Evolutionary conservation across 2,888 invertebrate genomes (phyloP), one percentile per base, ranked within the genome.

Genomic region (Tetragnatha montana): DNA sequence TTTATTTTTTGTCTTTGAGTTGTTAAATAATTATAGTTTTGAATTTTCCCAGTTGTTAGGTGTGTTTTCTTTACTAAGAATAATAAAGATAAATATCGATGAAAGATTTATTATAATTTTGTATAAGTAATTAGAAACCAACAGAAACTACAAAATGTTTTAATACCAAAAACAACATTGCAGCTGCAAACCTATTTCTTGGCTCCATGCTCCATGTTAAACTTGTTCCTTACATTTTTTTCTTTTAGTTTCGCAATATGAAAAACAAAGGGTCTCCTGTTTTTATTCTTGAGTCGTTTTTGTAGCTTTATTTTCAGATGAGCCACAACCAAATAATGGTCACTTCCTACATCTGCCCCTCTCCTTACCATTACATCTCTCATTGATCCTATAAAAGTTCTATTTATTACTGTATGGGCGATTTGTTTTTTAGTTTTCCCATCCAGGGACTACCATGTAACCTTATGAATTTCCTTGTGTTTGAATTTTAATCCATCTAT

Each of bases 381-480:
- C 49, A 76, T 49, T 35, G 49, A 76, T 4, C 12, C 19, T 76
- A 47, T 21, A 71, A 71, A 71, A 6, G 4, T 71, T 17, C 21
- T n/a, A 71, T 71, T 21, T n/a, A 19, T 71, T 19, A n/a, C 71
- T 10, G n/a, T 19, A 19, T 71, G 71, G 19, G 6, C 71, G 1
- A 71, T 71, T 71, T 71, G 71, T 12, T 71, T 71, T 71, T 71
- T 49, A 76, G 47, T 76, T 76, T 47, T 76, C 35, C 71, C 71
- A 71, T 71, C 71, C 4, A n/a, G 4, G 6, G 71, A 71, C 68
- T 68, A 6, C 79, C 60, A 79, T 10, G 60, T 79, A 14, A 51
- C 19, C 21, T 50, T 79, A 19, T 79, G 79, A 10, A 79, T 60
- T 14, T 60, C 19, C 4, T 79, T 68, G 14, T 68, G n/a, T 17